Conservation (phyloP, 1,140 invertebrate genomes). For the Nomia melanderi region DNA sequence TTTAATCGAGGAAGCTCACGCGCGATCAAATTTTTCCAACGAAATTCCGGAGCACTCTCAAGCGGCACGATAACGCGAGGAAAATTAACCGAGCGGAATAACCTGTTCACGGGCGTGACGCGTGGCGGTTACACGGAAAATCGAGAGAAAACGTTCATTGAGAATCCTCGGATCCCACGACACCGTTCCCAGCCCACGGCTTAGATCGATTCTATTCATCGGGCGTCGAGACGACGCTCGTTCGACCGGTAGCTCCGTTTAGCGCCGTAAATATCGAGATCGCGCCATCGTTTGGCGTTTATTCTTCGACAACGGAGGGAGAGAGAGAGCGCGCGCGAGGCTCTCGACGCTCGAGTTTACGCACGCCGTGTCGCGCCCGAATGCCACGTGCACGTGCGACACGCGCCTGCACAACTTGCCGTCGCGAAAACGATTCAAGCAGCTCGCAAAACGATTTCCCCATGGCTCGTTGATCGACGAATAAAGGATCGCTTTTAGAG, state of each 20-base stretch:
- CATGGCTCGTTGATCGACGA: conserved; percentile 14
- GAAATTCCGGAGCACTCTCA: too few relatives aligned
- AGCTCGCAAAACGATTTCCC: conserved; percentile 35
- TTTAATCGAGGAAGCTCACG: too few relatives aligned
- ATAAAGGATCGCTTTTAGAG: conserved; percentile 33
- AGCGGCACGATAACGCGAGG: too few relatives aligned
- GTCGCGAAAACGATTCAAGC: conserved; percentile 29
- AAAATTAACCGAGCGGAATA: background rate
- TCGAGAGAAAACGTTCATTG: background rate
- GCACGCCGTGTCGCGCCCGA: too few relatives aligned
- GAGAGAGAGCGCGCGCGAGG: too few relatives aligned
- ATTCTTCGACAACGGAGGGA: too few relatives aligned
- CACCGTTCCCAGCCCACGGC: too few relatives aligned
- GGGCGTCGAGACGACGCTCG: background rate
- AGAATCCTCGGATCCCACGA: too few relatives aligned
- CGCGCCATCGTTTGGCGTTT: background rate
- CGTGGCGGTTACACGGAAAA: background rate
- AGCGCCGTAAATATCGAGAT: background rate
- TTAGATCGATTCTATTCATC: background rate
- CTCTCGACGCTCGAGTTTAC: conserved; percentile 47
- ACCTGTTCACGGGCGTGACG: background rate
- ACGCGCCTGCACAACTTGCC: conserved; percentile 45
- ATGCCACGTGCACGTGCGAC: conserved; percentile 24
- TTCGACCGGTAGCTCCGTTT: too few relatives aligned
- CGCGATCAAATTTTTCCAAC: too few relatives aligned